Evolutionary conservation across 2,888 invertebrate species (phyloP).

Genomic region (Norana najaformis): DNA sequence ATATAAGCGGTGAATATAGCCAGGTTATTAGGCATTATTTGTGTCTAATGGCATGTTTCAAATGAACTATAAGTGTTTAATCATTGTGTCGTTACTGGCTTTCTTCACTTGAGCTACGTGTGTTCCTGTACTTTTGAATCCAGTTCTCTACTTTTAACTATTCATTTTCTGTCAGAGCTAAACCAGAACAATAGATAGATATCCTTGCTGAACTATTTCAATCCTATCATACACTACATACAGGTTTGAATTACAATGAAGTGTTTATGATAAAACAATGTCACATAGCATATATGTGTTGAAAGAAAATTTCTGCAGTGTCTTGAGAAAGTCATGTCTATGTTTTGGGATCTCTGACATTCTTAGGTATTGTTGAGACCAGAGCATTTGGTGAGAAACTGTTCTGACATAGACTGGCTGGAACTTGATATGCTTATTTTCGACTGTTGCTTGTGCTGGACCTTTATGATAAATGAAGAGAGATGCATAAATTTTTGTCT

Average conservation of each 20-base stretch:
- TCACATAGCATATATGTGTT: background rate
- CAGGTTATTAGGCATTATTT: slow-evolving; percentile 1
- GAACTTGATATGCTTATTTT: background rate
- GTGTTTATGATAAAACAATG: background rate
- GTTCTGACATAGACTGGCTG: background rate
- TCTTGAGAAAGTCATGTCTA: background rate
- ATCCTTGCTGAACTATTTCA: background rate
- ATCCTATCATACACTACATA: background rate
- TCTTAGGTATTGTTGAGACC: background rate
- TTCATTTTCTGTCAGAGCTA: background rate
- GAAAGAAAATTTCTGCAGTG: background rate
- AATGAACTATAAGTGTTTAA: background rate
- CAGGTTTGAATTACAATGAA: background rate
- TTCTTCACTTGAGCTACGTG: background rate
- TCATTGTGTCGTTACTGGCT: background rate
- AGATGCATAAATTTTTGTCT: background rate
- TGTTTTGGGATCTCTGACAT: background rate
- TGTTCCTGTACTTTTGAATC: background rate
- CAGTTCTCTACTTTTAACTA: background rate
- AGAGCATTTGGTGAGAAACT: background rate
- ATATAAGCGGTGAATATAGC: background rate
- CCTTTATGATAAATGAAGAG: background rate
- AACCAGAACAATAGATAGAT: background rate
- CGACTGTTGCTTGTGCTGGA: background rate
- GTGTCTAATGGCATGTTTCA: background rate